phyloP scores from a whole-genome alignment of 2,888 invertebrate genomes.

The Drosophila longiperda region DNA sequence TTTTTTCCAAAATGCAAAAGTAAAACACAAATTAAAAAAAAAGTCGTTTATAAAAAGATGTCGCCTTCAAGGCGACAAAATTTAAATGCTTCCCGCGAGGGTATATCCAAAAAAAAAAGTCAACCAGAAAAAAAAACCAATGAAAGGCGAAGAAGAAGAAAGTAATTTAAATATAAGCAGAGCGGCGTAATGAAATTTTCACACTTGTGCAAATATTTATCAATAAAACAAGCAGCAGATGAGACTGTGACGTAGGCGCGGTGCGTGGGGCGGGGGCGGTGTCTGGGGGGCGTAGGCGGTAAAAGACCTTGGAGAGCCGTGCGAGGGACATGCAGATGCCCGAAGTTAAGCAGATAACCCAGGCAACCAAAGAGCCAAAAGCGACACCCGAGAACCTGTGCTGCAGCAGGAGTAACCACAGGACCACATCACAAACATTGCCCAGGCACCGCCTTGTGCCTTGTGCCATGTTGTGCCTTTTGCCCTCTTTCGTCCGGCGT shows the following conservation, averaged over 20 bases:
- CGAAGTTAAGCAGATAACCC: constrained; percentile 78
- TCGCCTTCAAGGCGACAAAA: background rate
- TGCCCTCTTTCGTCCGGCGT: background rate
- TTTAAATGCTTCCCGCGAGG: background rate
- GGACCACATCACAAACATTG: constrained; percentile 54
- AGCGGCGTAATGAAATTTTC: constrained; percentile 82
- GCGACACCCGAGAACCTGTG: constrained; percentile 26
- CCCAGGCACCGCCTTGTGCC: constrained; percentile 42
- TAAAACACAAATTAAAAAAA: too few relatives aligned
- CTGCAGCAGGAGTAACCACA: constrained; percentile 28
- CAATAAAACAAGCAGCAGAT: constrained; percentile 69
- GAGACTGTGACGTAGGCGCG: background rate
- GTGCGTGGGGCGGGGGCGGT: background rate
- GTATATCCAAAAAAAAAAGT: constrained; percentile 4
- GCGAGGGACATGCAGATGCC: constrained; percentile 54
- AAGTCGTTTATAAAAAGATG: background rate
- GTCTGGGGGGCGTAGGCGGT: background rate
- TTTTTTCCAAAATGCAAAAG: too few relatives aligned
- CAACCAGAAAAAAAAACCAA: constrained; percentile 45
- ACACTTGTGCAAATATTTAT: constrained; percentile 83
- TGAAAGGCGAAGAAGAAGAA: constrained; percentile 48
- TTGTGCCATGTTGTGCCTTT: background rate
- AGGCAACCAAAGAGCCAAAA: constrained; percentile 38
- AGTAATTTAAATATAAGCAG: constrained; percentile 82
- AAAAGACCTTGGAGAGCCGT: constrained; percentile 17